Evolutionary conservation across 1,140 invertebrate genomes (phyloP).

Genomic region (Rhopalosiphum maidis): DNA sequence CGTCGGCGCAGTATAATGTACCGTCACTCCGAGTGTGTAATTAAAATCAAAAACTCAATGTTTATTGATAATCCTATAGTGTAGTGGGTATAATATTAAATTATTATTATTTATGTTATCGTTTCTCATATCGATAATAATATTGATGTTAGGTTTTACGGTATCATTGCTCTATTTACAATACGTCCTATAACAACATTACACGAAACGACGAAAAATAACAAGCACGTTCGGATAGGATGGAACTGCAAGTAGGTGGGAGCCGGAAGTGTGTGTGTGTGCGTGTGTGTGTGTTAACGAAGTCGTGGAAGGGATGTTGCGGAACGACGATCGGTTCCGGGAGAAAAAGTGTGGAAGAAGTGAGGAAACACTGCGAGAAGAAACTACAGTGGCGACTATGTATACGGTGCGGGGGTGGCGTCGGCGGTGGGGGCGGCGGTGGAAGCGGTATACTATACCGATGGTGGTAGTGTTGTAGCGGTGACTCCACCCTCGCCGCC

Average conservation of each 20-base stretch:
- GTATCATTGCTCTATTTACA: not conserved
- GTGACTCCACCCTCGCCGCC: not conserved
- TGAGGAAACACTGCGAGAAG: not conserved
- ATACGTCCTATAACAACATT: not conserved
- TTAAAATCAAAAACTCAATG: not conserved
- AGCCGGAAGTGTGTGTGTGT: not conserved
- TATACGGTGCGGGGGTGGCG: not conserved
- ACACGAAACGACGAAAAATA: not conserved
- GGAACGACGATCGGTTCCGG: not conserved
- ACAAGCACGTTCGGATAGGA: not conserved
- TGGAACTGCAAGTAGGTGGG: not conserved
- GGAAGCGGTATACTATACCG: not conserved
- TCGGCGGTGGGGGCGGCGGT: not conserved
- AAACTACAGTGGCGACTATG: not conserved
- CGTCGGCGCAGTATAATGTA: not conserved
- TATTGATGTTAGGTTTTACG: not conserved
- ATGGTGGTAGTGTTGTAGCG: constrained; percentile 21
- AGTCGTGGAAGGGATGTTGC: not conserved
- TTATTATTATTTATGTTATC: not conserved
- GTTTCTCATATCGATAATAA: not conserved
- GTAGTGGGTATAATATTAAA: not conserved
- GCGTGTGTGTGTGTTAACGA: not conserved
- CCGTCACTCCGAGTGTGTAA: not conserved
- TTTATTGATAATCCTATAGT: not conserved
- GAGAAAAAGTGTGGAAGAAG: not conserved